These are phyloP conservation scores for Plecturocebus donacophilus DNA, from an alignment of 2,113 vertebrate genomes.

Conservation along the genomic window DNA sequence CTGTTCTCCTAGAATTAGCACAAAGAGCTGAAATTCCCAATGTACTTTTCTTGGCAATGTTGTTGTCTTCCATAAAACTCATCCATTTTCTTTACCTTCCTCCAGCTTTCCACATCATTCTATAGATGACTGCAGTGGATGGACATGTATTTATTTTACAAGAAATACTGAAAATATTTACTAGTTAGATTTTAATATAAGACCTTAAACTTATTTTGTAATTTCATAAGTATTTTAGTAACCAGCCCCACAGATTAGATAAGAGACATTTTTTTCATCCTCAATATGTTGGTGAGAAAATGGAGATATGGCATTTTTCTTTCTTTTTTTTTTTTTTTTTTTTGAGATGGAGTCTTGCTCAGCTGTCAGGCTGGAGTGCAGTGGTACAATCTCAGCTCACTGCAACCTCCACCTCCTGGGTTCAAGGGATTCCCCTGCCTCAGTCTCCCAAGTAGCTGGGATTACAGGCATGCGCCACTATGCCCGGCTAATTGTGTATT, in stretches of 20 bases:
- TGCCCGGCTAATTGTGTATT: too few relatives aligned
- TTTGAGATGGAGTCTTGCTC: too few relatives aligned
- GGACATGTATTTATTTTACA: neutral
- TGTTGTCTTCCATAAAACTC: neutral
- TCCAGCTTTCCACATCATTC: neutral
- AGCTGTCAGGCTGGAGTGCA: too few relatives aligned
- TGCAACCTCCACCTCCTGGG: too few relatives aligned
- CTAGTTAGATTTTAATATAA: neutral
- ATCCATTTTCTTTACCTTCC: neutral
- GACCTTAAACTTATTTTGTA: neutral
- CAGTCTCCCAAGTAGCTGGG: too few relatives aligned
- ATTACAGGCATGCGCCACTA: too few relatives aligned
- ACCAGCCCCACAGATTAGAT: neutral
- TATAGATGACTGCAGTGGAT: neutral
- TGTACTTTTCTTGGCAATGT: neutral
- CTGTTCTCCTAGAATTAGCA: neutral
- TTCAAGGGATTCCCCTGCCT: too few relatives aligned
- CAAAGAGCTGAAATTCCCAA: neutral
- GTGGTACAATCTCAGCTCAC: too few relatives aligned
- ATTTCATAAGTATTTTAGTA: neutral
- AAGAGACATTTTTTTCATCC: neutral
- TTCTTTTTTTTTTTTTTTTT: too few relatives aligned
- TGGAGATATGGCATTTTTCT: neutral
- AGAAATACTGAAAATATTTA: conserved; percentile 37
- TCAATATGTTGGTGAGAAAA: neutral